These are phyloP conservation scores for Eupithecia exiguata DNA, from an alignment of 2,888 invertebrate species.

Conservation along the genomic window DNA sequence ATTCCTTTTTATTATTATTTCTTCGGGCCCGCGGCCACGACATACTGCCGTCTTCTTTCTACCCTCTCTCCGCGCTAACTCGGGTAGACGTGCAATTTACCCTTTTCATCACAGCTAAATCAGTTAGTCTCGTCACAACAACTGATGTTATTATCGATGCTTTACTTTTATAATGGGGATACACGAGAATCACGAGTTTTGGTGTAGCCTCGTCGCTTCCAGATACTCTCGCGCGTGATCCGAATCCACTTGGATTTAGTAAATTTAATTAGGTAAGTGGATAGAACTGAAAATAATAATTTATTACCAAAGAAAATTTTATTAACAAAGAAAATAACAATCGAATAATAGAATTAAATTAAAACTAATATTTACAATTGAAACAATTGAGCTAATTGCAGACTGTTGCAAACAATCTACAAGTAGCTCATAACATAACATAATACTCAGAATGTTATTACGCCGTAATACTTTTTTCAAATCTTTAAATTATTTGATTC, in stretches of 20 bases:
- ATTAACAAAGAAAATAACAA: too few species aligned
- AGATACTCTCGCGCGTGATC: conserved; percentile 66
- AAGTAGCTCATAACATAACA: too few species aligned
- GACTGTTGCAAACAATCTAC: too few species aligned
- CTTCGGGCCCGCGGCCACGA: not conserved
- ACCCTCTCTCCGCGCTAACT: conserved; percentile 31
- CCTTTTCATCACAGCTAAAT: conserved; percentile 46
- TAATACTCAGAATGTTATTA: too few species aligned
- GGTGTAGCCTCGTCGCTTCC: conserved; percentile 62
- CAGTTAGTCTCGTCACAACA: conserved; percentile 46
- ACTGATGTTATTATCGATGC: conserved; percentile 41
- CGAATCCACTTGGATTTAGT: conserved; percentile 54
- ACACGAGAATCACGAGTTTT: conserved; percentile 67
- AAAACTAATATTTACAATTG: too few species aligned
- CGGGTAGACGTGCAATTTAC: conserved; percentile 43
- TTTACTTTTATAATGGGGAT: conserved; percentile 69
- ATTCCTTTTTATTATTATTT: not conserved
- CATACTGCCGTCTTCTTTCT: not conserved
- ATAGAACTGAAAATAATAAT: conserved; percentile 19
- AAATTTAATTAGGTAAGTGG: conserved; percentile 1
- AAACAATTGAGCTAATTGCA: too few species aligned
- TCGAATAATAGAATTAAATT: too few species aligned
- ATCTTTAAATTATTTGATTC: not conserved
- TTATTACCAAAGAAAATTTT: too few species aligned
- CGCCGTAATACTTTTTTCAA: too few species aligned